Percentiles rank a stretch among this genome's conserved stretches.
Evolutionary conservation across 2,113 vertebrate species (phyloP).

Genomic region (Salvator merianae): DNA sequence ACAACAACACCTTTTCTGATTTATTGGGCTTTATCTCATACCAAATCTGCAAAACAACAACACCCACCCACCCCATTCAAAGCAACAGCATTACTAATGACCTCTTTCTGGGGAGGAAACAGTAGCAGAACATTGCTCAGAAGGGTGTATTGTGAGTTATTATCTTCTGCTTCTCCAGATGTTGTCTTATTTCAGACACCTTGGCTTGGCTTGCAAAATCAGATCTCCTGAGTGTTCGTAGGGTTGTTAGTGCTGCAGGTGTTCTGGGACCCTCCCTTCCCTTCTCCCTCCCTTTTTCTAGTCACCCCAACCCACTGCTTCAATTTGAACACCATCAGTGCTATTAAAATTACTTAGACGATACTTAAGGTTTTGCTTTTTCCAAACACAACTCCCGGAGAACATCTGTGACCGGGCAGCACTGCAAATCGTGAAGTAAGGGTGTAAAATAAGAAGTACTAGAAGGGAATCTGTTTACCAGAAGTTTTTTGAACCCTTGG

Average conservation of each 20-base stretch:
- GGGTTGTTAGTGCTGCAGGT: not conserved
- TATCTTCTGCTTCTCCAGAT: conserved; percentile 61
- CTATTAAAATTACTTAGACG: too few species aligned
- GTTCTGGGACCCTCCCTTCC: not conserved
- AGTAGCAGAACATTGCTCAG: conserved; percentile 64
- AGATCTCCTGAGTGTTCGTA: not conserved
- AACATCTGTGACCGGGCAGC: too few species aligned
- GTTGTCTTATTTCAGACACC: conserved; percentile 44
- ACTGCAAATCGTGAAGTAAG: too few species aligned
- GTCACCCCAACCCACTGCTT: too few species aligned
- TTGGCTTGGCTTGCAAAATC: conserved; percentile 27
- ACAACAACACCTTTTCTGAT: too few species aligned
- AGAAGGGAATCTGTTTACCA: too few species aligned
- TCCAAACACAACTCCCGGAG: too few species aligned
- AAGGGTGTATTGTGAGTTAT: conserved; percentile 50
- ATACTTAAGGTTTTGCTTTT: too few species aligned
- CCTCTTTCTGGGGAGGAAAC: conserved; percentile 56
- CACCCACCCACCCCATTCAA: too few species aligned
- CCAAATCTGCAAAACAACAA: not conserved
- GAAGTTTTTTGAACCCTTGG: too few species aligned
- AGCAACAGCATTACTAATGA: conserved; percentile 3
- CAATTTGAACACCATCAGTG: too few species aligned
- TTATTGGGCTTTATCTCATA: not conserved
- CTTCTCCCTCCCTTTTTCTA: not conserved
- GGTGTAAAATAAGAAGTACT: too few species aligned